A percentile compares a stretch with the other conserved stretches of the same genome.
These are phyloP conservation scores for Machimus rusticus DNA, from an alignment of 2,888 invertebrate species.

Conservation along the genomic window DNA sequence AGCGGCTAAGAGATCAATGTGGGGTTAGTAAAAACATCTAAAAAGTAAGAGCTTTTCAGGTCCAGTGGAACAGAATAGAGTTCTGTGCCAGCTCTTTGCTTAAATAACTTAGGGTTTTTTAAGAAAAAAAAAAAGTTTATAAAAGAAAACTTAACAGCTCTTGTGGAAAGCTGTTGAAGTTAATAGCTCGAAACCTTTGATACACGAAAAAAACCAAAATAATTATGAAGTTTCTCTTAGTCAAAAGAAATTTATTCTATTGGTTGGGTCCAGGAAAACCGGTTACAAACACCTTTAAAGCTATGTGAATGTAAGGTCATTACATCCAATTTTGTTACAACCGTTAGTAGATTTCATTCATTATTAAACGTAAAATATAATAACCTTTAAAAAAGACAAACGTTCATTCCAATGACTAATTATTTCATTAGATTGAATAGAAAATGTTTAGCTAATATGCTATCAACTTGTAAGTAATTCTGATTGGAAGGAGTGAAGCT, in stretches of 20 bases:
- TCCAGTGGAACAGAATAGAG: neutral
- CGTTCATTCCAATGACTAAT: no score
- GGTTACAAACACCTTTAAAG: neutral
- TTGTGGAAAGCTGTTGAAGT: neutral
- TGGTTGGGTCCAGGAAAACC: neutral
- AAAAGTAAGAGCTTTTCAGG: neutral
- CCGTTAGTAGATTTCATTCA: no score
- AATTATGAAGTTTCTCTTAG: neutral
- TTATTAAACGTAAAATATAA: neutral
- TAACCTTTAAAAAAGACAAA: neutral
- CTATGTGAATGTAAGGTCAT: neutral
- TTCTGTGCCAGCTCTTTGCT: neutral
- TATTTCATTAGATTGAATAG: no score
- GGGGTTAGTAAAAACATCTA: neutral
- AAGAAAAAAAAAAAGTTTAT: neutral
- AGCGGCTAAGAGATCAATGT: neutral
- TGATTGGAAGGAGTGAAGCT: no score
- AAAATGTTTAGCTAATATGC: no score
- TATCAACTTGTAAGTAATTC: no score
- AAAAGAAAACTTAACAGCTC: neutral
- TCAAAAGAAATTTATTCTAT: neutral
- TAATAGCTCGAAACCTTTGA: neutral
- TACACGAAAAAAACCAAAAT: neutral
- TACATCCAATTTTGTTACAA: neutral
- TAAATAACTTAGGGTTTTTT: neutral